Percentiles rank a stretch among this genome's conserved stretches.
Conservation (phyloP, 2,797 vertebrate species). For the Glossophaga mutica region DNA sequence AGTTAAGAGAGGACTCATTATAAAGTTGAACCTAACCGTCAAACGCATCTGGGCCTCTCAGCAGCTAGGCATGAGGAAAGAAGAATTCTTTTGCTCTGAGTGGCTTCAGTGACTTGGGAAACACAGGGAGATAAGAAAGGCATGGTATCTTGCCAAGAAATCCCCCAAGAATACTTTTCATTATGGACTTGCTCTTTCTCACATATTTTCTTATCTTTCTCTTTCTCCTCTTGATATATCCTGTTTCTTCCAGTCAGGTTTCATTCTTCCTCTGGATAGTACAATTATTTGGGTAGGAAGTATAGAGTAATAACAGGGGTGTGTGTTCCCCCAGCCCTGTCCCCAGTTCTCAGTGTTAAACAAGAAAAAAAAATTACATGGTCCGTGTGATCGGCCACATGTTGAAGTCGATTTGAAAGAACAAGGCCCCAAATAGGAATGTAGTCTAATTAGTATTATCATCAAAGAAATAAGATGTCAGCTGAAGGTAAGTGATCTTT, state of each 20-base stretch:
- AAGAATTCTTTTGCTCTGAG: not conserved
- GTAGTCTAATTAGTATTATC: not conserved
- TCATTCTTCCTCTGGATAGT: not conserved
- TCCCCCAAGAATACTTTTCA: not conserved
- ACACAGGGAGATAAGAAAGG: not conserved
- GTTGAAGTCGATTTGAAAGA: not conserved
- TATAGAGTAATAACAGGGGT: not conserved
- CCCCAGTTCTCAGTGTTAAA: not conserved
- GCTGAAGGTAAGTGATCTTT: not conserved
- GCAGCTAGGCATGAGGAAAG: not conserved
- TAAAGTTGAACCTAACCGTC: not conserved
- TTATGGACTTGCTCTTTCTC: not conserved
- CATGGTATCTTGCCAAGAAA: not conserved
- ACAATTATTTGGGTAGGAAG: not conserved
- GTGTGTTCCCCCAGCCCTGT: no score
- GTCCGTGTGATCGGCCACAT: not conserved
- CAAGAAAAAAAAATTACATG: not conserved
- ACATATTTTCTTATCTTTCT: not conserved
- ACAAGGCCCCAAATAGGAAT: not conserved
- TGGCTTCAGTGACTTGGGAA: not conserved
- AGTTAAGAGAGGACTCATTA: not conserved
- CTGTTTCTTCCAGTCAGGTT: not conserved
- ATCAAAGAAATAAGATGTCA: not conserved
- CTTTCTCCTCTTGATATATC: not conserved
- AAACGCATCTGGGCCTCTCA: not conserved